These are phyloP conservation scores for Prunella strophiata DNA, from an alignment of 2,797 vertebrate genomes.

Conservation along the genomic window DNA sequence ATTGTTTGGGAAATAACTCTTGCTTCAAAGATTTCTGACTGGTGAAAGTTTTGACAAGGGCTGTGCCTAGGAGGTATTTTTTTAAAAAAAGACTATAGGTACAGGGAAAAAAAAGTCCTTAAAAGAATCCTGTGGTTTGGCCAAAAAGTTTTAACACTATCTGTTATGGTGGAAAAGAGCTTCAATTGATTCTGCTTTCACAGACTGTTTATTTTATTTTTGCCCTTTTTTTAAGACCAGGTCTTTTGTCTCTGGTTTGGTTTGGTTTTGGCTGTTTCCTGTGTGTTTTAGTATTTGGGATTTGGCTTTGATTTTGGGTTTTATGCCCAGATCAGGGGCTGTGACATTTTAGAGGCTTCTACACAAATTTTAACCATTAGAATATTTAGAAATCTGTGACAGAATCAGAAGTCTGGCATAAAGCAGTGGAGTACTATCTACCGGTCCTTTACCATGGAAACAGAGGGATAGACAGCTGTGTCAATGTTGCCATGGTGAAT, in stretches of 20 bases:
- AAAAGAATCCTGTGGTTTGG: background rate
- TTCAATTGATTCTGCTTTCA: background rate
- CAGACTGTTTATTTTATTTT: background rate
- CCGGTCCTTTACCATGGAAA: background rate
- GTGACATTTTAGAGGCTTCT: background rate
- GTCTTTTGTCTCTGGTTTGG: background rate
- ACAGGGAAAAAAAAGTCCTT: background rate
- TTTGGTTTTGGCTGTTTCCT: background rate
- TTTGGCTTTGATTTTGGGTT: background rate
- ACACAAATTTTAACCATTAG: background rate
- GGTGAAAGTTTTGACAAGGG: background rate
- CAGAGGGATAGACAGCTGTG: background rate
- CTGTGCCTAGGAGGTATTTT: background rate
- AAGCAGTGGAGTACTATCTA: background rate
- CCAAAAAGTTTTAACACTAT: background rate
- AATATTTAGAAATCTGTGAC: background rate
- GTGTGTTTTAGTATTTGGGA: rapidly evolving
- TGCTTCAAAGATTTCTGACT: background rate
- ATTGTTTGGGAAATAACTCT: background rate
- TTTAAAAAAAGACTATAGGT: background rate
- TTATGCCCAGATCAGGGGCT: rapidly evolving
- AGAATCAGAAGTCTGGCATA: background rate
- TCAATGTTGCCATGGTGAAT: conserved; percentile 21
- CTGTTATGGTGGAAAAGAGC: background rate
- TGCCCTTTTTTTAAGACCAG: rapidly evolving